A percentile compares a stretch with the other conserved stretches of the same genome.
These are phyloP conservation scores for Meghimatium bilineatum DNA, from an alignment of 2,888 invertebrate species.

Conservation along the genomic window DNA sequence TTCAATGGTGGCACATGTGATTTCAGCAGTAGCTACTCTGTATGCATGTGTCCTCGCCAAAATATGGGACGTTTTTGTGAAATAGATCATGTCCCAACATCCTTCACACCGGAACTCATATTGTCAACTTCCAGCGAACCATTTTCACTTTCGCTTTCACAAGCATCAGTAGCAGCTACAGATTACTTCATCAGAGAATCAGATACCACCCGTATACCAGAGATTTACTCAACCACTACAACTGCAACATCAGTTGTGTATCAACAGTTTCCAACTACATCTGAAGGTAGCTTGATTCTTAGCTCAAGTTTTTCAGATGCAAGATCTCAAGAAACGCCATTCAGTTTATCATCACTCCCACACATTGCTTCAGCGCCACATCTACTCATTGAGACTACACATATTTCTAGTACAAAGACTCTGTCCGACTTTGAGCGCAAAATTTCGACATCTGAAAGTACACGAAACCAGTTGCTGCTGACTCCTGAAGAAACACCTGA, in stretches of 20 bases:
- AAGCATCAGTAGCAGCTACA: too few species aligned
- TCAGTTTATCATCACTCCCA: background rate
- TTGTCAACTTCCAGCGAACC: too few species aligned
- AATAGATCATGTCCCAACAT: background rate
- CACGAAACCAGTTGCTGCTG: background rate
- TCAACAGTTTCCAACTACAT: too few species aligned
- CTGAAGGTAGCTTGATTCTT: background rate
- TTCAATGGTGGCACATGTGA: conserved; percentile 30
- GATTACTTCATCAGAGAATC: background rate
- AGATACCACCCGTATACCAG: too few species aligned
- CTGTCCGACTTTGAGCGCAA: background rate
- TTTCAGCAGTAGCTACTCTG: background rate
- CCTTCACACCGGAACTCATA: background rate
- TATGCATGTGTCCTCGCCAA: conserved; percentile 17
- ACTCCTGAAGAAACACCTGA: background rate
- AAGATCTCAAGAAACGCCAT: background rate
- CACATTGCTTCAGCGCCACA: background rate
- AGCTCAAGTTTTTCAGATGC: background rate
- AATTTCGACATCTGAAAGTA: background rate
- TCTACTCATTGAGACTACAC: background rate
- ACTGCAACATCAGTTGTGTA: too few species aligned
- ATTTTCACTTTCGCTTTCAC: too few species aligned
- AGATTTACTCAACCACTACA: too few species aligned
- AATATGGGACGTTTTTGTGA: conserved; percentile 32
- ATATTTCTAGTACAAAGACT: background rate